Conservation (phyloP, 2,888 invertebrate species). For the Scaptomyza tumidula region DNA sequence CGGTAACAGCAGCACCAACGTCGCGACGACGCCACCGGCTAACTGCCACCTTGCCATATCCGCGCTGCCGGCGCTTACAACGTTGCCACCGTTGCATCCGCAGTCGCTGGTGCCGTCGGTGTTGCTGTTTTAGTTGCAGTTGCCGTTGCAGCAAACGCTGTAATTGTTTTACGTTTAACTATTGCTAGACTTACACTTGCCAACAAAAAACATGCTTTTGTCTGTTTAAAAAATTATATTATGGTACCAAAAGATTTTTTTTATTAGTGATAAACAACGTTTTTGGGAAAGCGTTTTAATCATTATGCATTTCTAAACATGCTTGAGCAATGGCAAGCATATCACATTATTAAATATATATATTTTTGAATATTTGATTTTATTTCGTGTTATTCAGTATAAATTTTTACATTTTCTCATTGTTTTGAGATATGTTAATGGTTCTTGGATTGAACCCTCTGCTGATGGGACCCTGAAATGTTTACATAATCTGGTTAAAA, state of each 20-base stretch:
- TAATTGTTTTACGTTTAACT: conserved; percentile 57
- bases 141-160: conserved; percentile 46
- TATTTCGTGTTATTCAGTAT: conserved; percentile 22
- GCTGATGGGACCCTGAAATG: neutral
- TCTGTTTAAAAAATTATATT: too few relatives aligned
- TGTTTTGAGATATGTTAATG: conserved; percentile 2
- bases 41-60: conserved; percentile 60
- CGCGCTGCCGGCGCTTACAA: conserved; percentile 59
- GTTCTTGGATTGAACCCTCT: conserved; percentile 5
- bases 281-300: too few relatives aligned
- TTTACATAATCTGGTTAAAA: conserved; percentile 4
- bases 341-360: too few relatives aligned
- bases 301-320: neutral
- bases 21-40: conserved; percentile 16
- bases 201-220: conserved; percentile 11
- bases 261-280: too few relatives aligned
- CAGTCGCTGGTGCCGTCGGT: conserved; percentile 48
- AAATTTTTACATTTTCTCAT: neutral
- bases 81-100: conserved; percentile 62
- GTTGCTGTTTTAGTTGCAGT: conserved; percentile 33
- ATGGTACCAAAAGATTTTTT: too few relatives aligned
- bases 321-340: too few relatives aligned
- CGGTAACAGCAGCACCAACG: neutral
- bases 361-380: neutral
- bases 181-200: conserved; percentile 38